Evolutionary conservation across 1,140 invertebrate genomes (phyloP).

Genomic region (Macrobrachium nipponense): DNA sequence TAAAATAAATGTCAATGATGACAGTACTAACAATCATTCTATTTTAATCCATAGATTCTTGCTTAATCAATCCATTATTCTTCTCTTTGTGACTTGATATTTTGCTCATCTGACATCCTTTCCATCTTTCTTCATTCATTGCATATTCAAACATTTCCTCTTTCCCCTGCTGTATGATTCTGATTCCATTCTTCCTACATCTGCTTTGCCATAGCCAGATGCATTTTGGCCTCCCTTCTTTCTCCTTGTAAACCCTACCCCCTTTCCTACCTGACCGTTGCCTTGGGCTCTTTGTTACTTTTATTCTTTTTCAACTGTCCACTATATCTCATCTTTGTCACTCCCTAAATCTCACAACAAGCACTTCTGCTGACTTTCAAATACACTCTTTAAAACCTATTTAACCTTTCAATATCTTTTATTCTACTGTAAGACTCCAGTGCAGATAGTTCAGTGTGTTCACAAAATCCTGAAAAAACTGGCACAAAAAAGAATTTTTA

Average conservation of each 20-base stretch:
- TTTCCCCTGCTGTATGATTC: no score
- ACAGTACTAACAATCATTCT: no score
- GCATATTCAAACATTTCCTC: slow-evolving; percentile 4
- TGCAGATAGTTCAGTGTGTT: no score
- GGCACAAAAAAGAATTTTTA: no score
- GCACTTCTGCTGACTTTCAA: neutral
- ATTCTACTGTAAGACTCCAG: no score
- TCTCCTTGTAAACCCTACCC: neutral
- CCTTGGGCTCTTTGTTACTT: neutral
- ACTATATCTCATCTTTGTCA: neutral
- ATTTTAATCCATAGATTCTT: no score
- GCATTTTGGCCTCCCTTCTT: neutral
- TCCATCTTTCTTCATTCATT: neutral
- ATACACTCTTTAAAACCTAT: neutral
- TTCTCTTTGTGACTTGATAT: neutral
- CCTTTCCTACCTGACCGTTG: neutral
- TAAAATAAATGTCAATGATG: no score
- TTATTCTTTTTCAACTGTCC: neutral
- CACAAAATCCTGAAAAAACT: no score
- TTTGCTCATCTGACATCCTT: neutral
- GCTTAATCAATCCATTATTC: no score
- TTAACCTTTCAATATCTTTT: neutral
- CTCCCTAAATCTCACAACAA: neutral
- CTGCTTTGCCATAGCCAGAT: neutral
- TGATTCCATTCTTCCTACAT: neutral